phyloP scores from a whole-genome alignment of 2,113 vertebrate species.

The Halichoeres trimaculatus region DNA sequence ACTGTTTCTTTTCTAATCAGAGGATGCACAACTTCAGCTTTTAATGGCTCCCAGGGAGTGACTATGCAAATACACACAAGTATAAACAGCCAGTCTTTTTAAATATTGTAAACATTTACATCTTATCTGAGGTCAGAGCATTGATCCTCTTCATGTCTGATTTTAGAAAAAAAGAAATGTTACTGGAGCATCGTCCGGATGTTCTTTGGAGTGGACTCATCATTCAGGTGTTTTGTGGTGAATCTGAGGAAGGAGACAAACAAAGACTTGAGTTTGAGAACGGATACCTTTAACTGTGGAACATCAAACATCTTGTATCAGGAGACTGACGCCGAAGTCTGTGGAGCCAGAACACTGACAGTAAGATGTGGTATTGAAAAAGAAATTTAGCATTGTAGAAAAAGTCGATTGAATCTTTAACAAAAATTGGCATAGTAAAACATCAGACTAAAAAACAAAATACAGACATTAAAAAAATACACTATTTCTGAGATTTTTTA shows the following conservation, averaged over 20 bases:
- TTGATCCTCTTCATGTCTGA: constrained; percentile 86
- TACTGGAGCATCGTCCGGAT: constrained; percentile 98
- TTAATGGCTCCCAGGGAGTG: constrained; percentile 84
- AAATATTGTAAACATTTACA: constrained; percentile 99
- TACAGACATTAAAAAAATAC: no score
- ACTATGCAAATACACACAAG: constrained; percentile 84
- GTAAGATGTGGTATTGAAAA: no score
- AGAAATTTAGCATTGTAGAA: no score
- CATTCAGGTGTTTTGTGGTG: constrained; percentile 99
- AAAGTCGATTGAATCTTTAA: no score
- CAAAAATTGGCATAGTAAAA: no score
- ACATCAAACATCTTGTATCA: no score
- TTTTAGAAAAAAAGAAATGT: constrained; percentile 66
- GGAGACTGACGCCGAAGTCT: no score
- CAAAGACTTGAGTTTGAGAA: background rate
- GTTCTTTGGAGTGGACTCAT: constrained; percentile 98
- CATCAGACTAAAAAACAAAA: no score
- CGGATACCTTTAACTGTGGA: no score
- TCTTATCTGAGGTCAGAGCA: constrained; percentile 95
- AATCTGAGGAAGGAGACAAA: constrained; percentile 83
- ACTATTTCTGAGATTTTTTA: no score
- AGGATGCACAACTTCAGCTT: constrained; percentile 75
- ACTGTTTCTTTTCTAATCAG: constrained; percentile 79
- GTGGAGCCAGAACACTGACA: no score
- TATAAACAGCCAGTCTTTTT: constrained; percentile 96